Evolutionary conservation across 2,888 invertebrate genomes (phyloP).

Genomic region (Druceiella hillmani): DNA sequence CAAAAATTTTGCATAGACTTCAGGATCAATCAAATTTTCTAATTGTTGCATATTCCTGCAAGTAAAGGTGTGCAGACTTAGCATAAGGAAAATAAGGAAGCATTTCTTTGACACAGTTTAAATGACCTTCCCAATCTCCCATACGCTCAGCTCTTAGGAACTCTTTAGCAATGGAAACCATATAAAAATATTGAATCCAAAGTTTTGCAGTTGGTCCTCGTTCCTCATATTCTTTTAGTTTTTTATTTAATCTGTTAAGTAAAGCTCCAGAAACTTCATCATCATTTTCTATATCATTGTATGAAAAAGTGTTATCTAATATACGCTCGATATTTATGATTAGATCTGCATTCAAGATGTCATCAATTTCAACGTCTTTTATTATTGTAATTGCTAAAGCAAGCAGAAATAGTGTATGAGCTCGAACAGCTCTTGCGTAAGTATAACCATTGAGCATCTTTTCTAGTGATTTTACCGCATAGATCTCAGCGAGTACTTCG

Average conservation of each 20-base stretch:
- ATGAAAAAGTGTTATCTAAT: constrained; percentile 26
- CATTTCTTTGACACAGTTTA: constrained; percentile 30
- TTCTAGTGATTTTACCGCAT: too few species aligned
- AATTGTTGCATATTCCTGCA: constrained; percentile 29
- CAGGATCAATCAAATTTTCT: constrained; percentile 25
- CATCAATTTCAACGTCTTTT: constrained; percentile 28
- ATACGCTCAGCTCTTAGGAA: constrained; percentile 33
- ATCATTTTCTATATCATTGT: constrained; percentile 29
- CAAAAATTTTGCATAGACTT: constrained; percentile 28
- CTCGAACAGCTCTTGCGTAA: too few species aligned
- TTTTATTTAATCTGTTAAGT: constrained; percentile 27
- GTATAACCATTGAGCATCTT: too few species aligned
- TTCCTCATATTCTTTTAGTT: constrained; percentile 26
- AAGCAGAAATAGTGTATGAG: constrained; percentile 28
- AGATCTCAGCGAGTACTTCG: constrained; percentile 25
- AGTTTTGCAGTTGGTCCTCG: constrained; percentile 30
- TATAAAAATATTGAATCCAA: constrained; percentile 31
- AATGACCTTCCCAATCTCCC: constrained; percentile 33
- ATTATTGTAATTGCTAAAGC: constrained; percentile 28
- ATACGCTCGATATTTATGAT: constrained; percentile 23
- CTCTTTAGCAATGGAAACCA: constrained; percentile 31
- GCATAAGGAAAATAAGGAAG: constrained; percentile 29
- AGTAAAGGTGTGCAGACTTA: constrained; percentile 28
- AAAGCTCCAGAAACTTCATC: constrained; percentile 26
- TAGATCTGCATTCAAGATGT: constrained; percentile 24